Conservation (phyloP, 2,888 invertebrate species). For the Drosophila pseudotalamancana region DNA sequence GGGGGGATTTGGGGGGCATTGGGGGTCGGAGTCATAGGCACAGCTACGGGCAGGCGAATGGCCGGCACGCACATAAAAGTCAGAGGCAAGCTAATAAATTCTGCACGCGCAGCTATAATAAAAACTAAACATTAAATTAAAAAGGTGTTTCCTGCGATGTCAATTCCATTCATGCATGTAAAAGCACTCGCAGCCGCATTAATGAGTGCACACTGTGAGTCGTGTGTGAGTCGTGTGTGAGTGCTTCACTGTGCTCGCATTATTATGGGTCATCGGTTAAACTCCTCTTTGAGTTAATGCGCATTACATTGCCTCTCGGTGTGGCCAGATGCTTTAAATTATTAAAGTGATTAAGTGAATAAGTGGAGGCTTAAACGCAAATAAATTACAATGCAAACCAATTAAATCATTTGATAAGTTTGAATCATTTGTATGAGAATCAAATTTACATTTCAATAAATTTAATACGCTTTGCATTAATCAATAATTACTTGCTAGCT, state of each 20-base stretch:
- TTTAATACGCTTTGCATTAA: background rate
- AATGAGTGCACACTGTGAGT: slow-evolving; percentile 19
- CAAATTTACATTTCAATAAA: background rate
- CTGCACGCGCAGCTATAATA: slow-evolving; percentile 57
- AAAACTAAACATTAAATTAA: slow-evolving; percentile 77
- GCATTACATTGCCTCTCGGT: background rate
- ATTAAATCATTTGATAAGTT: slow-evolving; percentile 8
- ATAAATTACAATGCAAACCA: slow-evolving; percentile 7
- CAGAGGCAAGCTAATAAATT: slow-evolving; percentile 63
- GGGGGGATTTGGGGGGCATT: background rate
- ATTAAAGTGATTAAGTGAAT: slow-evolving; percentile 12
- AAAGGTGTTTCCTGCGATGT: slow-evolving; percentile 65
- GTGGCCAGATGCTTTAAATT: background rate
- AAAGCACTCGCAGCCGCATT: slow-evolving; percentile 27
- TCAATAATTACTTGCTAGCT: slow-evolving; percentile 7
- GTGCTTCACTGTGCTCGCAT: too few species aligned
- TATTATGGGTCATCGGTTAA: background rate
- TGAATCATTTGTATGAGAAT: slow-evolving; percentile 6
- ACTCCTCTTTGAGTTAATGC: slow-evolving; percentile 7
- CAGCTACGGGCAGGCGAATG: background rate
- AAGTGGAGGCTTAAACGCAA: background rate
- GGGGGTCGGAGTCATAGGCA: background rate
- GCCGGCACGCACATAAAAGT: slow-evolving; percentile 54
- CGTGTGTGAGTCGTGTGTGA: slow-evolving; percentile 4
- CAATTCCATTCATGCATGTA: slow-evolving; percentile 48